Evolutionary conservation across 1,140 invertebrate species (phyloP).

Genomic region (Drosophila trapezifrons): DNA sequence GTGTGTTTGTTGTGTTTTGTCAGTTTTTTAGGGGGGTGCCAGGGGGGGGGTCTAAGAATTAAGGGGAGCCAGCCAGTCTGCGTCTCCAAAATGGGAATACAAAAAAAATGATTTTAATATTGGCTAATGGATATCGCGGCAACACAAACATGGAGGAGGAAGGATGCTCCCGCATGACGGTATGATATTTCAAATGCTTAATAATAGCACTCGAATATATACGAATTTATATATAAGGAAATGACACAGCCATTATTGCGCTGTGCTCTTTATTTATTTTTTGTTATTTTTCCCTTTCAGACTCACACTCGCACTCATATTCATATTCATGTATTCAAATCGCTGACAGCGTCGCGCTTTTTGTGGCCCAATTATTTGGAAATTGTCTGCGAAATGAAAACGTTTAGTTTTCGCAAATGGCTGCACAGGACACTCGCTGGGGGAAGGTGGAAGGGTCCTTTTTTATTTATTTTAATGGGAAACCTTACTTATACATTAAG

Average conservation of each 20-base stretch:
- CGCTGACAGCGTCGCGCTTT: conserved; percentile 60
- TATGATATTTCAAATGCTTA: conserved; percentile 83
- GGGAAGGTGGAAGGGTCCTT: too few relatives aligned
- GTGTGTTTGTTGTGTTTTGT: conserved; percentile 41
- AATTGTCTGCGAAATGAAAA: conserved; percentile 74
- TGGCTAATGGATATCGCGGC: conserved; percentile 79
- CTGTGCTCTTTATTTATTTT: conserved; percentile 55
- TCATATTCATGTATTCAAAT: conserved; percentile 40
- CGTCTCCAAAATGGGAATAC: conserved; percentile 25
- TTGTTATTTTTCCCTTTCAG: conserved; percentile 54
- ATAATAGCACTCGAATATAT: conserved; percentile 76
- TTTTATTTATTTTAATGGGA: background rate
- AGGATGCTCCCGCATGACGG: conserved; percentile 68
- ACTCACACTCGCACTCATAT: background rate
- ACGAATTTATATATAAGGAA: conserved; percentile 27
- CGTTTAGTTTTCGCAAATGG: conserved; percentile 61
- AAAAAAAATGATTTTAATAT: conserved; percentile 80
- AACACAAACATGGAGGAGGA: conserved; percentile 27
- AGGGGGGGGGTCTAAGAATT: conserved; percentile 14
- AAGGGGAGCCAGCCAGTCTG: conserved; percentile 64
- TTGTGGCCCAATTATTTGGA: conserved; percentile 74
- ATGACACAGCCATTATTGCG: conserved; percentile 71
- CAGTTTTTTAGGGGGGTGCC: conserved; percentile 27
- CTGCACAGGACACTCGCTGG: conserved; percentile 1
- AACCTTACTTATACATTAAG: too few relatives aligned